Percentiles rank a stretch among this genome's conserved stretches.
phyloP scores from a whole-genome alignment of 2,113 vertebrate genomes.

The Podocnemis expansa region DNA sequence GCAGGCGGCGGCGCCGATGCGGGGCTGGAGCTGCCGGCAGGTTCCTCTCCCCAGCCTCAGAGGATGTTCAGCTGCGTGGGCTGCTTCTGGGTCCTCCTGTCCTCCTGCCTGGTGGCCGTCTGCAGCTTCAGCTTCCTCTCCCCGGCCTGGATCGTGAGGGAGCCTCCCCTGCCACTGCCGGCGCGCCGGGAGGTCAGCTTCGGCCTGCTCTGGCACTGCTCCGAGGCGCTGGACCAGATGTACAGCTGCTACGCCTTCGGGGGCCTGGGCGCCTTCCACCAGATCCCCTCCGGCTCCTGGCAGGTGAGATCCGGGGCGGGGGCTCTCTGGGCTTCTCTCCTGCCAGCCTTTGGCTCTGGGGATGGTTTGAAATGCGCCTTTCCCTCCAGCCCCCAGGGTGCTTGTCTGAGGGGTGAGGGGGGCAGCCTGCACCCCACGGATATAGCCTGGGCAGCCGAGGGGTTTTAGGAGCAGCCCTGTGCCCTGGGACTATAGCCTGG shows the following conservation, averaged over 20 bases:
- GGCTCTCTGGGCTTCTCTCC: background rate
- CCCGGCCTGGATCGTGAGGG: slow-evolving; percentile 88
- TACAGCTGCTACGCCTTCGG: slow-evolving; percentile 85
- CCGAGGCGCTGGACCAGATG: slow-evolving; percentile 81
- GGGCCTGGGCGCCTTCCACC: slow-evolving; percentile 83
- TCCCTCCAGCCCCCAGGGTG: background rate
- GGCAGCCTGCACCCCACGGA: background rate
- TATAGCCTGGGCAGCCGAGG: background rate
- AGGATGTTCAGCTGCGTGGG: slow-evolving; percentile 90
- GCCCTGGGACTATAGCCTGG: background rate
- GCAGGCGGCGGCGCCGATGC: slow-evolving; percentile 67
- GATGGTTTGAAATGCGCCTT: background rate
- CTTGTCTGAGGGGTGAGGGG: background rate
- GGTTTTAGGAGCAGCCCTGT: background rate
- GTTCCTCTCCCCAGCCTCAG: slow-evolving; percentile 76
- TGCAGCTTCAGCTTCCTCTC: slow-evolving; percentile 90
- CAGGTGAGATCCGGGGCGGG: slow-evolving; percentile 78
- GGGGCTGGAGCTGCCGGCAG: slow-evolving; percentile 73
- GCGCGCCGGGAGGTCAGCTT: slow-evolving; percentile 82
- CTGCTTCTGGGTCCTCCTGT: slow-evolving; percentile 90
- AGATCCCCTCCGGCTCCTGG: slow-evolving; percentile 91
- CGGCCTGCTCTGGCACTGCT: slow-evolving; percentile 90
- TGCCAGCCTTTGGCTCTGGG: background rate
- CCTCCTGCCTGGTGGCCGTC: slow-evolving; percentile 84
- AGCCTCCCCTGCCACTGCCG: slow-evolving; percentile 33